Conservation (phyloP, 2,797 vertebrate species). For the Danio kyathit region DNA sequence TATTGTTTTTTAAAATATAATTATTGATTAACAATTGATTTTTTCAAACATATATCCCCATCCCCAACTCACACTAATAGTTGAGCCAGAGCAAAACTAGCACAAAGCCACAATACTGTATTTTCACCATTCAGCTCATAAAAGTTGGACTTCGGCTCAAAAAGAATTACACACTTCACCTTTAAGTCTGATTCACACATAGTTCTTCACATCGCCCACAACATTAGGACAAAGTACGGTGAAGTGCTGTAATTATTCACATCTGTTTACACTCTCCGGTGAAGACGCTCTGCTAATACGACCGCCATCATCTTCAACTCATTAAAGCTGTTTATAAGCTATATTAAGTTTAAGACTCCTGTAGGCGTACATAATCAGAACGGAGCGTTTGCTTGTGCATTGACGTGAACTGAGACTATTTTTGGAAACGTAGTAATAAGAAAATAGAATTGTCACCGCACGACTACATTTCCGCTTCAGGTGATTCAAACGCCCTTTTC, state of each 20-base stretch:
- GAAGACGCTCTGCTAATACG: constrained; percentile 48
- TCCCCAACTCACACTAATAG: background rate
- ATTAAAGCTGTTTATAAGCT: constrained; percentile 79
- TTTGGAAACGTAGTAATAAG: constrained; percentile 56
- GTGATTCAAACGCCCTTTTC: constrained; percentile 22
- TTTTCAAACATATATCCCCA: background rate
- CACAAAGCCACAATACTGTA: background rate
- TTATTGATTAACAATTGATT: too few species aligned
- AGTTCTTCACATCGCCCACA: constrained; percentile 54
- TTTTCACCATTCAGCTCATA: too few species aligned
- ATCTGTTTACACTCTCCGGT: constrained; percentile 62
- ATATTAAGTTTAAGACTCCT: constrained; percentile 74
- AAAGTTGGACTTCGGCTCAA: background rate
- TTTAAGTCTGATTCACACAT: constrained; percentile 42
- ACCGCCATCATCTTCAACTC: constrained; percentile 62
- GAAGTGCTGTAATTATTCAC: constrained; percentile 64
- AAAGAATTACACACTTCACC: background rate
- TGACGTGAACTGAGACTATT: constrained; percentile 67
- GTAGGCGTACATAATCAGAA: constrained; percentile 79
- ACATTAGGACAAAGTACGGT: constrained; percentile 54
- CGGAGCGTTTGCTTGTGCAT: constrained; percentile 60
- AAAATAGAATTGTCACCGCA: constrained; percentile 36
- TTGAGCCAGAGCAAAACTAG: background rate
- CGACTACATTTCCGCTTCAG: constrained; percentile 30
- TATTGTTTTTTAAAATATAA: too few species aligned